phyloP scores from a whole-genome alignment of 2,888 invertebrate species.

The Temnothorax unifasciatus region DNA sequence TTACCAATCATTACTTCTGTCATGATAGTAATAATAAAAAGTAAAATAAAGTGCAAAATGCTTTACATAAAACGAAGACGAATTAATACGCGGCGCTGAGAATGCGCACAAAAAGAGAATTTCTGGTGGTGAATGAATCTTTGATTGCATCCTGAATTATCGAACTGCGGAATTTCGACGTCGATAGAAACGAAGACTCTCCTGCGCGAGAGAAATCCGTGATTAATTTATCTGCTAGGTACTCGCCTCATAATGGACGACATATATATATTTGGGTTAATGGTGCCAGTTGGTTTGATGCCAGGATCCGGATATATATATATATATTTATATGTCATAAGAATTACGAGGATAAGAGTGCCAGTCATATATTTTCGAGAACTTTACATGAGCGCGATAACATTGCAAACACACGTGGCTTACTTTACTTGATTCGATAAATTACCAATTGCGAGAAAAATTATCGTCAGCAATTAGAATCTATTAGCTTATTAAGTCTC shows the following conservation, averaged over 20 bases:
- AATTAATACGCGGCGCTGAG: not conserved
- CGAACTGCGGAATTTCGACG: constrained; percentile 63
- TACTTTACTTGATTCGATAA: not conserved
- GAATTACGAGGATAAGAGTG: constrained; percentile 54
- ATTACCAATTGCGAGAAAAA: not conserved
- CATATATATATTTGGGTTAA: constrained; percentile 75
- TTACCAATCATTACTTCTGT: not conserved
- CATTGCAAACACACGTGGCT: constrained; percentile 14
- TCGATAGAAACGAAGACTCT: constrained; percentile 60
- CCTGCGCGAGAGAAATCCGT: constrained; percentile 48
- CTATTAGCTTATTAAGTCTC: not conserved
- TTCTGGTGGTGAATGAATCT: constrained; percentile 55
- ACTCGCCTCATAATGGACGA: constrained; percentile 66
- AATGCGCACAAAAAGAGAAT: not conserved
- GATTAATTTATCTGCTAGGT: constrained; percentile 70
- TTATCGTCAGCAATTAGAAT: not conserved
- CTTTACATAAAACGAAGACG: not conserved
- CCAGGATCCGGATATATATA: constrained; percentile 62
- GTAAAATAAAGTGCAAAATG: not conserved
- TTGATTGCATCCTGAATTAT: constrained; percentile 63
- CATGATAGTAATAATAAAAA: not conserved
- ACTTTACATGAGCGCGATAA: constrained; percentile 19
- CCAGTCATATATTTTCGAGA: constrained; percentile 32
- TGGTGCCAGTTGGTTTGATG: constrained; percentile 73
- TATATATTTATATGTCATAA: constrained; percentile 43